These are phyloP conservation scores for Menura novaehollandiae DNA, from an alignment of 2,113 vertebrate genomes.

Conservation along the genomic window DNA sequence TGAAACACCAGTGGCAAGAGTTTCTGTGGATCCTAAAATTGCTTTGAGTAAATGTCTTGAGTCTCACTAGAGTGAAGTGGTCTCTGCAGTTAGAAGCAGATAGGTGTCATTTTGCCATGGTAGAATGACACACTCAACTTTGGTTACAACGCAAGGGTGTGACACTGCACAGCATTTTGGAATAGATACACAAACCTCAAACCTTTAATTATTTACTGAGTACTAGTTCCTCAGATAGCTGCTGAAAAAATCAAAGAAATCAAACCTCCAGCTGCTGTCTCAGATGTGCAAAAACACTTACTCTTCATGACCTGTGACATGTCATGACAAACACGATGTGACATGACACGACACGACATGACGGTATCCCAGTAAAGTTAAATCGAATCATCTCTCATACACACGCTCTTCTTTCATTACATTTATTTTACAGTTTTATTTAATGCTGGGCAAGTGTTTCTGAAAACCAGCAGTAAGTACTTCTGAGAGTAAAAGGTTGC, in stretches of 20 bases:
- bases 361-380: neutral
- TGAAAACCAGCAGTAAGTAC: neutral
- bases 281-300: neutral
- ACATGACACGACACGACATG: neutral
- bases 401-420: neutral
- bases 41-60: neutral
- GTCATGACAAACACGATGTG: neutral
- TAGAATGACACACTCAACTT: neutral
- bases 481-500: neutral
- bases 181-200: neutral
- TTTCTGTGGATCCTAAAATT: neutral
- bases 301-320: neutral
- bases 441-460: neutral
- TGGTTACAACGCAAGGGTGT: neutral
- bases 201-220: neutral
- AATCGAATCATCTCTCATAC: fast-evolving
- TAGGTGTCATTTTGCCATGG: neutral
- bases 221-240: neutral
- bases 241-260: neutral
- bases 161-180: neutral
- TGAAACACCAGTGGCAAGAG: neutral
- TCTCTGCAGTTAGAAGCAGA: neutral
- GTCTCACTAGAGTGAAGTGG: neutral
- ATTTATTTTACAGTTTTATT: neutral
- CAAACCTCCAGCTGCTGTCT: neutral